phyloP scores from a whole-genome alignment of 2,888 invertebrate genomes.

The Tipula vernalis region DNA sequence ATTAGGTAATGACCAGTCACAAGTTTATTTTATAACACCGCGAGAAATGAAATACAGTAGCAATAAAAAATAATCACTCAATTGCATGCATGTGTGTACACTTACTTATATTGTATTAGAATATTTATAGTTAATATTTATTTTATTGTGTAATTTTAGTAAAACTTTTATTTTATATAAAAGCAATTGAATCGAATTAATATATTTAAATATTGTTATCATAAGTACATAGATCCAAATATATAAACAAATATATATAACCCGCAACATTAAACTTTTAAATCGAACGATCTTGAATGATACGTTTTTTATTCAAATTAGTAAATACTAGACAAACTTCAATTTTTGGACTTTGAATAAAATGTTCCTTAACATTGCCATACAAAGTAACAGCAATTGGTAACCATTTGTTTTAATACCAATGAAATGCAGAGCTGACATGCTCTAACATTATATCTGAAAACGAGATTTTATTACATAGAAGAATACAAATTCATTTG shows the following conservation, averaged over 20 bases:
- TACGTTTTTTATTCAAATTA: too few relatives aligned
- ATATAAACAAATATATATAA: neutral
- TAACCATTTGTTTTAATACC: too few relatives aligned
- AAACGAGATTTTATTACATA: too few relatives aligned
- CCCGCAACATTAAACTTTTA: neutral
- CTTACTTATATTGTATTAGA: neutral
- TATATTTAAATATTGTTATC: too few relatives aligned
- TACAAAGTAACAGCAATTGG: too few relatives aligned
- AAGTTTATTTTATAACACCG: conserved; percentile 15
- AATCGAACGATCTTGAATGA: neutral
- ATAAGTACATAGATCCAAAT: neutral
- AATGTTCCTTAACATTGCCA: too few relatives aligned
- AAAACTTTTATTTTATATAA: neutral
- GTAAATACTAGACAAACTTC: too few relatives aligned
- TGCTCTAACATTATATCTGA: too few relatives aligned
- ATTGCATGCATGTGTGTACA: neutral
- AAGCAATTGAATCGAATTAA: neutral
- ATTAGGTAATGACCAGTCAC: conserved; percentile 13
- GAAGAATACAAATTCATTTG: too few relatives aligned
- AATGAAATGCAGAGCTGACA: too few relatives aligned
- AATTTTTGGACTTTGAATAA: too few relatives aligned
- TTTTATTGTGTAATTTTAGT: neutral
- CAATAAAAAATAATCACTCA: conserved; percentile 5
- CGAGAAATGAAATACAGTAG: conserved; percentile 12
- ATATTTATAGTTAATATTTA: neutral